Conservation (phyloP, 2,797 vertebrate species). For the Rhinatrema bivittatum region DNA sequence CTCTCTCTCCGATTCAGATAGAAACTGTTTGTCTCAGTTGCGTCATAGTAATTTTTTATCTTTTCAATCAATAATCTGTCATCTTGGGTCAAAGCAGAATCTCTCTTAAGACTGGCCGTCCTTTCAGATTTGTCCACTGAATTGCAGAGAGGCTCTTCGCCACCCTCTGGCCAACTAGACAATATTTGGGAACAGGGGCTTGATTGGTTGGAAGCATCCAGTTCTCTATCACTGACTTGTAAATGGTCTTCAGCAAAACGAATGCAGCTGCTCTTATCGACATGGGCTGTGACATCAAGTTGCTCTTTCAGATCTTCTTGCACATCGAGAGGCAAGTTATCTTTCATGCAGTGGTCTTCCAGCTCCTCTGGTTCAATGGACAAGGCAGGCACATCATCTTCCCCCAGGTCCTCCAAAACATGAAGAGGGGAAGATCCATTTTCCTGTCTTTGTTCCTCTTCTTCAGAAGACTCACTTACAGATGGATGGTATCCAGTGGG, state of each 20-base stretch:
- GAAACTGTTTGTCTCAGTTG: constrained; percentile 35
- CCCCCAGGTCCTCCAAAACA: constrained; percentile 16
- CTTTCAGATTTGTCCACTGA: no score
- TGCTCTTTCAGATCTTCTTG: no score
- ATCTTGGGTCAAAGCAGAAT: constrained; percentile 41
- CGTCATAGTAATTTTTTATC: constrained; percentile 68
- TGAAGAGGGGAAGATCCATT: constrained; percentile 30
- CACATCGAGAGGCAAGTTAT: no score
- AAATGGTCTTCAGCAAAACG: no score
- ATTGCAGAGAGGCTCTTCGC: no score
- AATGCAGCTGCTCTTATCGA: no score
- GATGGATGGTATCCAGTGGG: not conserved
- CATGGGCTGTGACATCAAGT: no score
- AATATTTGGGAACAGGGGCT: not conserved
- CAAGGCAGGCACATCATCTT: not conserved
- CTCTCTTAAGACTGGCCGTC: not conserved
- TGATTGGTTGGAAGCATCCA: no score
- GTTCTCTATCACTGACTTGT: no score
- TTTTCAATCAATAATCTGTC: constrained; percentile 70
- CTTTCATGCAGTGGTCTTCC: no score
- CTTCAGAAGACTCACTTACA: constrained; percentile 32
- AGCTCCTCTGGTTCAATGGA: not conserved
- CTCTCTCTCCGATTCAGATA: constrained; percentile 43
- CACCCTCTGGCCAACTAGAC: not conserved
- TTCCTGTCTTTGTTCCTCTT: constrained; percentile 24